These are phyloP conservation scores for Caenorhabditis macrosperma DNA, from an alignment of 2,888 invertebrate genomes.

Conservation along the genomic window DNA sequence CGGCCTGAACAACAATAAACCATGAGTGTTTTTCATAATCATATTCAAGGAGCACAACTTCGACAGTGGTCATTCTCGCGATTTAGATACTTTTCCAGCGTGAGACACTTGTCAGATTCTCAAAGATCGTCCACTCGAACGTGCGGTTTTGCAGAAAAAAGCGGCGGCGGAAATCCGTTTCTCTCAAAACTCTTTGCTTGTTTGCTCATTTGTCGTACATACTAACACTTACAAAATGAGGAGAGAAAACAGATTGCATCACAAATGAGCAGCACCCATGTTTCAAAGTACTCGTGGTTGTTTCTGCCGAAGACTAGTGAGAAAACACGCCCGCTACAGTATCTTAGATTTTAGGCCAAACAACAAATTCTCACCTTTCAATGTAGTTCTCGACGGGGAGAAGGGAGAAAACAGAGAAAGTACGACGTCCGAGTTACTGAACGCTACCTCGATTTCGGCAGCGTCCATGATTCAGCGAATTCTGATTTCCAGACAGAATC, in stretches of 20 bases:
- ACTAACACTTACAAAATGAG: conserved; percentile 28
- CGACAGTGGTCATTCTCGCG: too few species aligned
- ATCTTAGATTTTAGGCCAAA: background rate
- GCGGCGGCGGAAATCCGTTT: conserved; percentile 29
- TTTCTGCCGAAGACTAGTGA: background rate
- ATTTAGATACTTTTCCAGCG: background rate
- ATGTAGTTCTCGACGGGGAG: conserved; percentile 32
- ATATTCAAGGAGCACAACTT: too few species aligned
- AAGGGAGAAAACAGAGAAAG: conserved; percentile 64
- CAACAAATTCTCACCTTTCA: conserved; percentile 44
- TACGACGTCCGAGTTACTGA: conserved; percentile 63
- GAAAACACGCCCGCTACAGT: background rate
- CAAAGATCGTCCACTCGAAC: conserved; percentile 43
- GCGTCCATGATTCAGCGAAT: conserved; percentile 55
- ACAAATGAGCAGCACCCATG: conserved; percentile 2
- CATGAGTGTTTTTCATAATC: too few species aligned
- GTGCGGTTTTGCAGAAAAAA: conserved; percentile 51
- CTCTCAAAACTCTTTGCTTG: conserved; percentile 29
- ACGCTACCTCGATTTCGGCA: conserved; percentile 66
- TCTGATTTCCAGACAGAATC: background rate
- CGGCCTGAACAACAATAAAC: too few species aligned
- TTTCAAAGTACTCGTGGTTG: background rate
- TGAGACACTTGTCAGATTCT: background rate
- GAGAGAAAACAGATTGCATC: conserved; percentile 26
- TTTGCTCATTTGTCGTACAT: conserved; percentile 51